Evolutionary conservation across 2,113 vertebrate genomes (phyloP).

Genomic region (Peromyscus maniculatus): DNA sequence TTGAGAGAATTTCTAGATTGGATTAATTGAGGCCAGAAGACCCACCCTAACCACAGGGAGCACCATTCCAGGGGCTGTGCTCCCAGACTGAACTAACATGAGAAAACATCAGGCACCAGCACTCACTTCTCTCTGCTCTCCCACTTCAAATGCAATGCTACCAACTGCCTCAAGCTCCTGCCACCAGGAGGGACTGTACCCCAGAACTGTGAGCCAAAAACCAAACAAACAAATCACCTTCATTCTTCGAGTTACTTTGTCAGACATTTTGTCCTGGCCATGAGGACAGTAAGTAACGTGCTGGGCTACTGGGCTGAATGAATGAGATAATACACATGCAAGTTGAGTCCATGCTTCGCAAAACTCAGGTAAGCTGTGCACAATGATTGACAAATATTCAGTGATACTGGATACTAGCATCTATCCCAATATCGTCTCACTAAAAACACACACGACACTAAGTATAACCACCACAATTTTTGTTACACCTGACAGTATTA

Average conservation of each 20-base stretch:
- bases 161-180: neutral
- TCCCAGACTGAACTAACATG: neutral
- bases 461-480: neutral
- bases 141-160: neutral
- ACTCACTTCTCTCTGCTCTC: rapidly evolving
- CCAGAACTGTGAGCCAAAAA: neutral
- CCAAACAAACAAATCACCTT: neutral
- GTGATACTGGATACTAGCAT: neutral
- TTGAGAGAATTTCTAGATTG: neutral
- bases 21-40: neutral
- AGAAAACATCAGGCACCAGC: neutral
- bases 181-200: neutral
- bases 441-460: neutral
- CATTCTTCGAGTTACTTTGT: neutral
- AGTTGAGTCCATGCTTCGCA: neutral
- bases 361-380: neutral
- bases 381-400: neutral
- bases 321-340: neutral
- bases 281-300: neutral
- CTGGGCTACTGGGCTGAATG: neutral
- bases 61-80: neutral
- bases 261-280: neutral
- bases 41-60: neutral
- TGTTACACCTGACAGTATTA: neutral
- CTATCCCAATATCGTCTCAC: neutral